Base-by-base conservation (phyloP, 2,888 invertebrate species). In the Tinea trinotella region DNA sequence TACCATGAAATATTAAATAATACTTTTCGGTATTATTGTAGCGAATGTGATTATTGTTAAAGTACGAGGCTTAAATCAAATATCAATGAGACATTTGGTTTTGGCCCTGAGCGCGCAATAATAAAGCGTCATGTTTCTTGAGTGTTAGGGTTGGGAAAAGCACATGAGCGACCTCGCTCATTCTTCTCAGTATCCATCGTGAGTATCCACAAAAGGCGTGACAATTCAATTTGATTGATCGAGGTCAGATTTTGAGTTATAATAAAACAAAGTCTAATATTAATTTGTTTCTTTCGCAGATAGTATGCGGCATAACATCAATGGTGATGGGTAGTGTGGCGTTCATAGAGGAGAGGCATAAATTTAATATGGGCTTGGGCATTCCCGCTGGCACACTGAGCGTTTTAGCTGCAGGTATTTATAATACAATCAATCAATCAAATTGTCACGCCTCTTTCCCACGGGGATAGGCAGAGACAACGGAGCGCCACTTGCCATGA, bases 311-410 rank as follows among this genome's bases (percentile, higher is more conserved):
- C 0, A 89, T 89, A 62, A 87, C 89, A 24, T 88, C 88, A 0
- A 78, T 89, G 75, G 88, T 90, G 59, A 89, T 89, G 87, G 89
- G 89, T 13, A 88, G 88, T 34, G 89, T 90, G 4, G 89, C 89
- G 3, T 88, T 89, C 64, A 90, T 90, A 58, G 89, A 89, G 61
- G 89, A 90, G 64, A 73, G 88, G 56, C 88, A 88, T 64, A 86
- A 88, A 62, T 85, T 89, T 62, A 90, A 89, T 70, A 83, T 89
- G 76, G 89, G 89, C 0, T 77, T 90, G 0, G 90, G 89, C 0
- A 88, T 90, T 55, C 89, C 89, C 0, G 89, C 90, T 1, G 90
- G 90, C 3, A 85, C 85, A 1, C 76, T 88, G 57, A 89, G 87
- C 44, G 85, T 90, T 13, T 58, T 90, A 40, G 90, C 90, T 53